Conservation (phyloP, 2,888 invertebrate species). For the Chouioia cunea region DNA sequence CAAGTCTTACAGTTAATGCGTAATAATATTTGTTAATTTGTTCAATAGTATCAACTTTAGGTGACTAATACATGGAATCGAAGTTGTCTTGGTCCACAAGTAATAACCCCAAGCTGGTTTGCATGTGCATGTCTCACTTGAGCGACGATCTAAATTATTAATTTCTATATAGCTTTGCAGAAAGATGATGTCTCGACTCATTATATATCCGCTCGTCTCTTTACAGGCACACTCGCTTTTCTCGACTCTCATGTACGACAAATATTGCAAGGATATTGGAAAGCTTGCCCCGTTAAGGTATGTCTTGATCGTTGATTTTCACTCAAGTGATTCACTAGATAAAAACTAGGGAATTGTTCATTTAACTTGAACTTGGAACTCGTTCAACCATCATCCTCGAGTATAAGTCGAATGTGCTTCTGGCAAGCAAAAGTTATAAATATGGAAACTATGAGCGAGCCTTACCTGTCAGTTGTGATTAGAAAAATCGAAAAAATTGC, state of each 20-base stretch:
- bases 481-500: constrained; percentile 27
- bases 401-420: constrained; percentile 20
- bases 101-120: constrained; percentile 16
- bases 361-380: constrained; percentile 34
- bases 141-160: constrained; percentile 57
- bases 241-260: constrained; percentile 11
- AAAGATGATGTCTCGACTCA: background rate
- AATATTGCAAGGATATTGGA: constrained; percentile 12
- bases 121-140: constrained; percentile 59
- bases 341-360: constrained; percentile 16
- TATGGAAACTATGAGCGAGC: constrained; percentile 23
- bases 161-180: constrained; percentile 49
- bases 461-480: constrained; percentile 40
- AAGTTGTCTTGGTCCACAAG: constrained; percentile 5
- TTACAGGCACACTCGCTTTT: constrained; percentile 11
- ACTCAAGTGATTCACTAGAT: constrained; percentile 32
- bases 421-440: constrained; percentile 43
- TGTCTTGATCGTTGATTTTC: constrained; percentile 37
- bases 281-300: constrained; percentile 2
- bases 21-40: too few species aligned
- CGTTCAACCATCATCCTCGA: constrained; percentile 16
- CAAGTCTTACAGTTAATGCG: too few species aligned
- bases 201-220: background rate
- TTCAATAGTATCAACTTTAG: too few species aligned
- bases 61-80: constrained; percentile 26